Percentiles rank a stretch among this genome's conserved stretches.
phyloP scores from a whole-genome alignment of 2,888 invertebrate genomes.

The Idaea biselata region DNA sequence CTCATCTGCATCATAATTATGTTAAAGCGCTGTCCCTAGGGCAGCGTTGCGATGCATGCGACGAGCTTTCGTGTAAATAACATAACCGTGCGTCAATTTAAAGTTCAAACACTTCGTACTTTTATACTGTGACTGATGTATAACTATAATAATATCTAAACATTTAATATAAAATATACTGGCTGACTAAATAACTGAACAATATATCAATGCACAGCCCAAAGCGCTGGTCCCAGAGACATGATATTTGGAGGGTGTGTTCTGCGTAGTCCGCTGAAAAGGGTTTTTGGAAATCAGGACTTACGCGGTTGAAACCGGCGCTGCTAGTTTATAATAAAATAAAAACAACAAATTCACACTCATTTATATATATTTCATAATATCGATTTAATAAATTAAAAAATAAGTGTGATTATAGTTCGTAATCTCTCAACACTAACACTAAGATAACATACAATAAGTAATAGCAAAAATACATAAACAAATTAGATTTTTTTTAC shows the following conservation, averaged over 20 bases:
- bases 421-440: background rate
- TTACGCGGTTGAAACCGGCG: too few relatives aligned
- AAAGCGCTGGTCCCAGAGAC: too few relatives aligned
- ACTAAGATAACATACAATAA: background rate
- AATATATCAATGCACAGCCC: too few relatives aligned
- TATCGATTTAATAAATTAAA: background rate
- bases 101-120: background rate
- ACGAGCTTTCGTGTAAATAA: background rate
- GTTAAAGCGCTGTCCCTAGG: too few relatives aligned
- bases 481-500: background rate
- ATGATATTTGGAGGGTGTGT: too few relatives aligned
- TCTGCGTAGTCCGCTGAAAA: too few relatives aligned
- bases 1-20: too few relatives aligned
- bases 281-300: too few relatives aligned
- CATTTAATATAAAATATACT: too few relatives aligned
- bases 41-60: too few relatives aligned
- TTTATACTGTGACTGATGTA: background rate
- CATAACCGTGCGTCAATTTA: background rate
- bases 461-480: background rate
- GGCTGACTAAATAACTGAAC: too few relatives aligned
- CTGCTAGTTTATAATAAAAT: constrained; percentile 5
- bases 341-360: background rate
- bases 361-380: background rate
- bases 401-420: background rate
- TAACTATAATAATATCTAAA: too few relatives aligned